phyloP scores from a whole-genome alignment of 2,113 vertebrate genomes.

The Sylvia atricapilla region DNA sequence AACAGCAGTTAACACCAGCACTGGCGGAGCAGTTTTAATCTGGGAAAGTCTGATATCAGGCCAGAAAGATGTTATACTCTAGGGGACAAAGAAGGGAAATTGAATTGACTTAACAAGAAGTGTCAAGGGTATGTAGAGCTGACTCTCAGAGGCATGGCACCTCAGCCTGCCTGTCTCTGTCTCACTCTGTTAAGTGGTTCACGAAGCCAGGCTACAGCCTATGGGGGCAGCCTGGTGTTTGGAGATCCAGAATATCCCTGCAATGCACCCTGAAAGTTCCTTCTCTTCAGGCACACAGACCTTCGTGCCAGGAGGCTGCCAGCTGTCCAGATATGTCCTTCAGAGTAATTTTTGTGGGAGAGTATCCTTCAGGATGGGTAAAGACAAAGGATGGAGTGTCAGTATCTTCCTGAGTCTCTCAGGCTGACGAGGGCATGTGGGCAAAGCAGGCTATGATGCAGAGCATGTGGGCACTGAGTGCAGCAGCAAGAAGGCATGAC shows the following conservation, averaged over 20 bases:
- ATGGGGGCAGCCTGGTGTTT: background rate
- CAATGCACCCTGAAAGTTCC: background rate
- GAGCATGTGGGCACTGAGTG: background rate
- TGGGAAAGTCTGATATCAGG: background rate
- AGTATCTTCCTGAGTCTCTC: background rate
- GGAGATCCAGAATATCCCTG: fast-evolving
- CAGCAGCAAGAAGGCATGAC: background rate
- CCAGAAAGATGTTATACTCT: background rate
- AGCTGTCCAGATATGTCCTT: background rate
- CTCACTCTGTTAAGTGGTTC: background rate
- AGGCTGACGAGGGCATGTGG: fast-evolving
- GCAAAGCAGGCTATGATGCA: background rate
- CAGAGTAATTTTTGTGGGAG: background rate
- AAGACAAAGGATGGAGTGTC: background rate
- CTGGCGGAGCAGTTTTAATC: background rate
- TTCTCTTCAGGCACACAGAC: background rate
- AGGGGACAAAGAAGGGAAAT: background rate
- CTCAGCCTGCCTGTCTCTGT: background rate
- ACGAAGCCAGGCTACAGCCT: background rate
- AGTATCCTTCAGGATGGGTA: too few relatives aligned
- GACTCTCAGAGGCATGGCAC: background rate
- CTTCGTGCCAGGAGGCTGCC: background rate
- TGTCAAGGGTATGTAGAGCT: background rate
- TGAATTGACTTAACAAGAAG: background rate
- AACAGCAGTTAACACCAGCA: background rate